Conservation (phyloP, 2,113 vertebrate species). For the Accipiter cooperii region DNA sequence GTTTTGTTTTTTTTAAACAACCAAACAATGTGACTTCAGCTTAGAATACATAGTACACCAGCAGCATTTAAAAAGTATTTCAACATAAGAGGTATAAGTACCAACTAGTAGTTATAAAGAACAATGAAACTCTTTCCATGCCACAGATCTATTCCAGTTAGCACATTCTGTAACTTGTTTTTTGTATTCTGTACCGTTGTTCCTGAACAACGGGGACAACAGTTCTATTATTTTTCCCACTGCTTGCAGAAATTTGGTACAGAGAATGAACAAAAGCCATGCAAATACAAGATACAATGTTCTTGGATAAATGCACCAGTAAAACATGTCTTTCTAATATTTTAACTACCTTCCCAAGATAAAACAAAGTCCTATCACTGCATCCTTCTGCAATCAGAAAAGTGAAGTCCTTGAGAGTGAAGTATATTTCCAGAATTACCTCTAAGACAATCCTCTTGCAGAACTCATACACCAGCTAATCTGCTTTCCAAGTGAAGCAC, state of each 20-base stretch:
- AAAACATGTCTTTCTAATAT: not conserved
- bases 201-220: not conserved
- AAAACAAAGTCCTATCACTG: not conserved
- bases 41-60: not conserved
- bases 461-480: not conserved
- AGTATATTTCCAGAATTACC: not conserved
- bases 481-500: not conserved
- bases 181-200: not conserved
- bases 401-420: not conserved
- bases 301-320: not conserved
- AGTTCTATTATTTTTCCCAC: not conserved
- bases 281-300: not conserved
- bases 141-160: not conserved
- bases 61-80: not conserved
- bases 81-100: not conserved
- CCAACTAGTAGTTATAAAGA: not conserved
- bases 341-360: not conserved
- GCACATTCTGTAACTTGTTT: constrained; percentile 4
- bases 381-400: not conserved
- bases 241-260: not conserved
- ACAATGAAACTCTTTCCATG: not conserved
- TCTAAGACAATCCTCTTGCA: not conserved
- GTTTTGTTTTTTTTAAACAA: not conserved
- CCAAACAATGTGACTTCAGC: too few species aligned
- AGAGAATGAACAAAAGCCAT: not conserved